A percentile compares a stretch with the other conserved stretches of the same genome.
Evolutionary conservation across 2,113 vertebrate genomes (phyloP).

Genomic region (Leucosticte australis): DNA sequence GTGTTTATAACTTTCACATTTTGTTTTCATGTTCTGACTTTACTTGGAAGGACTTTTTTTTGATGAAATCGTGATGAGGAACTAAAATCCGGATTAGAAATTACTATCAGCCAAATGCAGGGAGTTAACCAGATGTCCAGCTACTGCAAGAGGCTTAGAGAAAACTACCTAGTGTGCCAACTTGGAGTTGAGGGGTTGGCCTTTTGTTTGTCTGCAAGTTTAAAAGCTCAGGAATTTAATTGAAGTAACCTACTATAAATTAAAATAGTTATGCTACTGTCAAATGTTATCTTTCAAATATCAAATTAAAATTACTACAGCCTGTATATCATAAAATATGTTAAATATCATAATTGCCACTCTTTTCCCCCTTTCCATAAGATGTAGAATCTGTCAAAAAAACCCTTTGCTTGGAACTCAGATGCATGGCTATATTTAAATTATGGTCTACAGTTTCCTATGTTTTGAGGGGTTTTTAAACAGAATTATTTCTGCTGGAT

Average conservation of each 20-base stretch:
- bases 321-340: not conserved
- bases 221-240: not conserved
- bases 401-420: not conserved
- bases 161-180: not conserved
- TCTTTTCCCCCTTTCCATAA: not conserved
- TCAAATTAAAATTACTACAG: not conserved
- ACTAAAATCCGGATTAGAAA: not conserved
- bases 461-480: not conserved
- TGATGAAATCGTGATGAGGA: not conserved
- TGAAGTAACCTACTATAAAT: not conserved
- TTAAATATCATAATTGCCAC: not conserved
- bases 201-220: not conserved
- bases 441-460: not conserved
- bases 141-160: not conserved
- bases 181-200: not conserved
- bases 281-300: not conserved
- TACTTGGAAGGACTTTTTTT: not conserved
- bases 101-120: not conserved
- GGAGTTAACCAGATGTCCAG: not conserved
- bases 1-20: rapidly evolving
- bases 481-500: not conserved
- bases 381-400: not conserved
- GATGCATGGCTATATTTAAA: not conserved
- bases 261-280: not conserved
- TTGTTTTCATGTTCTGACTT: not conserved